Evolutionary conservation across 2,888 invertebrate genomes (phyloP), one percentile per base, ranked within the genome.

Genomic region (Tenthredo livida): DNA sequence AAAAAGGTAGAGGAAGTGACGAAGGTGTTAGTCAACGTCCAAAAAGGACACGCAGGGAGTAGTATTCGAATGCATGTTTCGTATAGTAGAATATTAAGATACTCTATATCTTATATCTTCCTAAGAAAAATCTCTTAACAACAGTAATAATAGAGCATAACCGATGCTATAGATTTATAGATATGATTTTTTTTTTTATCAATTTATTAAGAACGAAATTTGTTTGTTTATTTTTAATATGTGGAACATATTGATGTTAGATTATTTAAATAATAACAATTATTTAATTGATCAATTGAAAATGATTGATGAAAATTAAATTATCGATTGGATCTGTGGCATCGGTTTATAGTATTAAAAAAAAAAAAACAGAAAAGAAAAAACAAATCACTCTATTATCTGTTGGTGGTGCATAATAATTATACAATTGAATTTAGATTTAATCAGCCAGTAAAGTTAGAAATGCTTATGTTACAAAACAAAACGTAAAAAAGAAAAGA

Each of bases 1-100:
- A 95, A 87, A 96, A 96, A 88, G 94, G 95, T 21, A 94, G 95
- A 40, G 93, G 92, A n/a, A 89, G 88, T 86, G 93, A 94, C 84
- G 92, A 92, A 50, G 92, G 92, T 84, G 89, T 91, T 83, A 93
- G 93, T 88, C 92, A 94, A 65, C 94, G 95, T 89, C 94, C 95
- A 0, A 95, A 95, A 89, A 93, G 95, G 87, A 94, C 95, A 85
- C 94, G 95, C 85, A 94, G 95, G 86, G 95, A 95, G 89, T 95
- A 94, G 90, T 89, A 89, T 50, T 43, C 12, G 50, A 29, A 33
- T 17, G 29, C 50, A n/a, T 67, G 50, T 83, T 70, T 47, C 47
- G 50, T 67, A 67, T 65, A 67, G 40, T 80, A 21, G 40, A 80
- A 80, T 80, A 83, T 67, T 70, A 47, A 83, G 70, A 83, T 83